Evolutionary conservation across 1,140 invertebrate genomes (phyloP).

Genomic region (Brachionus plicatilis): DNA sequence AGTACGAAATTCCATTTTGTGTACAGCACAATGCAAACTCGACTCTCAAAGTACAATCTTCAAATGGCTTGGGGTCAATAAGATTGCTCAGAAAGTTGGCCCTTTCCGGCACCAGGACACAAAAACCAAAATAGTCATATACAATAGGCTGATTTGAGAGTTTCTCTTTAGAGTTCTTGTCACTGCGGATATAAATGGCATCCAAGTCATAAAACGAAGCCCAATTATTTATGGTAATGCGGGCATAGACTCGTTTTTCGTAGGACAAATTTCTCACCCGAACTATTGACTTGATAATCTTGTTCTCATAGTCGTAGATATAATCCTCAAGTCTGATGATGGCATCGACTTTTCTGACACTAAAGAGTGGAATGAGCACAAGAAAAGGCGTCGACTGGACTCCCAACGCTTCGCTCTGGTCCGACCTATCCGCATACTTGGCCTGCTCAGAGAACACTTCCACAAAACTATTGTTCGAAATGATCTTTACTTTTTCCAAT

Average conservation of each 20-base stretch:
- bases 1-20: background rate
- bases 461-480: slow-evolving; percentile 34
- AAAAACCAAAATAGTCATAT: slow-evolving; percentile 17
- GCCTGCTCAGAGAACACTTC: background rate
- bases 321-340: slow-evolving; percentile 20
- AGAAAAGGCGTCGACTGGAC: slow-evolving; percentile 6
- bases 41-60: slow-evolving; percentile 18
- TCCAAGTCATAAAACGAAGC: background rate
- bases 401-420: background rate
- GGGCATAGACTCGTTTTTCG: background rate
- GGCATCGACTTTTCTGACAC: background rate
- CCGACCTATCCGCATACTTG: background rate
- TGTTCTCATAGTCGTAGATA: slow-evolving; percentile 29
- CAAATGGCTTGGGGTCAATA: background rate
- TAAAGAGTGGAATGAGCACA: slow-evolving; percentile 18
- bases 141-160: background rate
- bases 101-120: background rate
- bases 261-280: slow-evolving; percentile 1
- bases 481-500: slow-evolving; percentile 29
- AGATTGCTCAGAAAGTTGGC: background rate
- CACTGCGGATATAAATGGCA: slow-evolving; percentile 23
- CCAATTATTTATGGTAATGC: slow-evolving; percentile 7
- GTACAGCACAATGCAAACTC: slow-evolving; percentile 35
- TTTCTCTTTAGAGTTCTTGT: background rate
- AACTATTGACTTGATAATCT: background rate